Conservation (phyloP, 2,888 invertebrate species). For the Griposia aprilina region DNA sequence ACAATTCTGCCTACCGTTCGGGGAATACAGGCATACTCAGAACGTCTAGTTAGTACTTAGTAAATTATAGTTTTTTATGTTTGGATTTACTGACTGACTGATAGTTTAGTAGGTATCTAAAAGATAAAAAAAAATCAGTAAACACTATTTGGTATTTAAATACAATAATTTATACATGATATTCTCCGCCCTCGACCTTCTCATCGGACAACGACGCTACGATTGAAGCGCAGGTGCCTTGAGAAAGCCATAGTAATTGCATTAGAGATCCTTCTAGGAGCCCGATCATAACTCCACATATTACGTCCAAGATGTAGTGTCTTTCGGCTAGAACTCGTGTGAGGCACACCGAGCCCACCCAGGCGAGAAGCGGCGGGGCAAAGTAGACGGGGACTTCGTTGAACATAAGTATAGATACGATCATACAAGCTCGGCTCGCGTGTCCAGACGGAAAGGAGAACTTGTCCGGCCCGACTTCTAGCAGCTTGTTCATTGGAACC, state of each 20-base stretch:
- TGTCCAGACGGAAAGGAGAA: conserved; percentile 99
- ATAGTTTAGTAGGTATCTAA: not conserved
- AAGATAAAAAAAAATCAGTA: not conserved
- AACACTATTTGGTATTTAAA: conserved; percentile 21
- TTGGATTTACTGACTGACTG: conserved; percentile 18
- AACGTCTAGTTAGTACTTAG: not conserved
- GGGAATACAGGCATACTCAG: not conserved
- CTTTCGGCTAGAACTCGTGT: conserved; percentile 96
- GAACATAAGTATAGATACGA: conserved; percentile 93
- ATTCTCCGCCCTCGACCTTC: conserved; percentile 92
- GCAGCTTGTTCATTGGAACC: conserved; percentile 92
- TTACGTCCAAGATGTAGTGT: conserved; percentile 96
- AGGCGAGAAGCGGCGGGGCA: conserved; percentile 92
- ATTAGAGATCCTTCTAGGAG: conserved; percentile 92
- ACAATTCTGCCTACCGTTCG: not conserved
- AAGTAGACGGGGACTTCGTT: conserved; percentile 88
- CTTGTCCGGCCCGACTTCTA: conserved; percentile 95
- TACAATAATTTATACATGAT: conserved; percentile 89
- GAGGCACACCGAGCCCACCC: conserved; percentile 93
- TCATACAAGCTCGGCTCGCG: conserved; percentile 95
- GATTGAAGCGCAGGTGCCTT: conserved; percentile 90
- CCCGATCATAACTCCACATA: conserved; percentile 94
- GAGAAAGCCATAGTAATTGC: conserved; percentile 93
- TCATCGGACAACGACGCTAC: conserved; percentile 92
- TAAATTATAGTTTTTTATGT: not conserved